phyloP scores from a whole-genome alignment of 2,888 invertebrate genomes.

The Tachina fera region DNA sequence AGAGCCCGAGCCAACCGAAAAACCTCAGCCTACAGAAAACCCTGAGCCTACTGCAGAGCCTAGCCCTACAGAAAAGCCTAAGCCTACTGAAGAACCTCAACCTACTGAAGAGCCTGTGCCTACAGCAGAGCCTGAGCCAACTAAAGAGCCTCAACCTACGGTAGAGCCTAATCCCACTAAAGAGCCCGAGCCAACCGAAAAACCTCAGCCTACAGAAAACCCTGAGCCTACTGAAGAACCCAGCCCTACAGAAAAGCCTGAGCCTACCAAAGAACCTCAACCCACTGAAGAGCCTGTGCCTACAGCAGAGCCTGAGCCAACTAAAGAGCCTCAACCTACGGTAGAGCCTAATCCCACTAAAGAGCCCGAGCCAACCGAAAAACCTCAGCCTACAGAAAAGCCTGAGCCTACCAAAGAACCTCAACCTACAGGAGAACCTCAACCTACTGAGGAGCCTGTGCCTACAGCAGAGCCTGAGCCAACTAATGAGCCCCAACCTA shows the following conservation, averaged over 20 bases:
- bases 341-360: background rate
- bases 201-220: too few relatives aligned
- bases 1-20: background rate
- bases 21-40: background rate
- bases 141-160: too few relatives aligned
- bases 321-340: background rate
- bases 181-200: background rate
- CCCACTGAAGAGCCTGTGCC: background rate
- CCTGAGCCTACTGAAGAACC: background rate
- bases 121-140: background rate
- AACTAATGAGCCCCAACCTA: too few relatives aligned
- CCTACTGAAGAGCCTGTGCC: background rate
- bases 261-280: too few relatives aligned
- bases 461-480: too few relatives aligned
- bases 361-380: background rate
- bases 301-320: background rate
- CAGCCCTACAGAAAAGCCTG: background rate
- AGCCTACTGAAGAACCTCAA: background rate
- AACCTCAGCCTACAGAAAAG: background rate
- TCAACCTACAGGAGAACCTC: background rate
- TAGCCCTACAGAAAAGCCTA: too few relatives aligned
- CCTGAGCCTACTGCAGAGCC: background rate
- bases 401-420: background rate
- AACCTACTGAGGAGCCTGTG: too few relatives aligned
- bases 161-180: background rate